A percentile compares a stretch with the other conserved stretches of the same genome.
phyloP scores from a whole-genome alignment of 1,140 invertebrate species.

The Bombus haemorrhoidalis region DNA sequence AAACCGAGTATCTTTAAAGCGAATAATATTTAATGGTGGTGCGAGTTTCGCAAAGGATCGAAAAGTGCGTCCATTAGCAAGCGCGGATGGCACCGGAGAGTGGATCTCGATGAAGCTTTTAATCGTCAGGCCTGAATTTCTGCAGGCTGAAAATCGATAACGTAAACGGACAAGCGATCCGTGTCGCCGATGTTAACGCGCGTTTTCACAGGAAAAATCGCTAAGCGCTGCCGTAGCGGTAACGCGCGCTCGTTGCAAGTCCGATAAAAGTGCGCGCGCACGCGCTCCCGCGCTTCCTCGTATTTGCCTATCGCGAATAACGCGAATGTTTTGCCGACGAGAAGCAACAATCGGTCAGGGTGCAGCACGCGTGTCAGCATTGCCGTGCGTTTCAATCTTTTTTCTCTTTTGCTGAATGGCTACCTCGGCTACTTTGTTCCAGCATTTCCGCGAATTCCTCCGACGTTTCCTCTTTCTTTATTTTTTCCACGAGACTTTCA shows the following conservation, averaged over 20 bases:
- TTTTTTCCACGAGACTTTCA: background rate
- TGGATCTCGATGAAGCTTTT: background rate
- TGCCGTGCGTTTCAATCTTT: background rate
- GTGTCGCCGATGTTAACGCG: background rate
- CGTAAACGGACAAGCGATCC: background rate
- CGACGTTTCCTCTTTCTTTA: background rate
- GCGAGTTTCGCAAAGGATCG: background rate
- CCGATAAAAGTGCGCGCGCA: background rate
- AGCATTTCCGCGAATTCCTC: constrained; percentile 20
- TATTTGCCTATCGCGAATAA: constrained; percentile 52
- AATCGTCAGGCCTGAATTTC: background rate
- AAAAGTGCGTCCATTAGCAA: constrained; percentile 19
- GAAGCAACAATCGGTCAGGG: constrained; percentile 63
- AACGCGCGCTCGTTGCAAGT: background rate
- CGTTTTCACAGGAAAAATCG: constrained; percentile 29
- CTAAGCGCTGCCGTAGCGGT: background rate
- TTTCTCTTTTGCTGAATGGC: background rate
- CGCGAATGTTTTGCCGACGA: constrained; percentile 53
- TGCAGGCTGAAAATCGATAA: constrained; percentile 3
- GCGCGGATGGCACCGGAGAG: background rate
- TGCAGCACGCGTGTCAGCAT: constrained; percentile 66
- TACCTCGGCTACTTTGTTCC: background rate
- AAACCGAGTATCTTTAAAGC: background rate
- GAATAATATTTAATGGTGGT: constrained; percentile 8
- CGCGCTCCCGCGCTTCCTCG: constrained; percentile 24